phyloP scores from a whole-genome alignment of 2,113 vertebrate genomes.

The Poeciliopsis prolifica region DNA sequence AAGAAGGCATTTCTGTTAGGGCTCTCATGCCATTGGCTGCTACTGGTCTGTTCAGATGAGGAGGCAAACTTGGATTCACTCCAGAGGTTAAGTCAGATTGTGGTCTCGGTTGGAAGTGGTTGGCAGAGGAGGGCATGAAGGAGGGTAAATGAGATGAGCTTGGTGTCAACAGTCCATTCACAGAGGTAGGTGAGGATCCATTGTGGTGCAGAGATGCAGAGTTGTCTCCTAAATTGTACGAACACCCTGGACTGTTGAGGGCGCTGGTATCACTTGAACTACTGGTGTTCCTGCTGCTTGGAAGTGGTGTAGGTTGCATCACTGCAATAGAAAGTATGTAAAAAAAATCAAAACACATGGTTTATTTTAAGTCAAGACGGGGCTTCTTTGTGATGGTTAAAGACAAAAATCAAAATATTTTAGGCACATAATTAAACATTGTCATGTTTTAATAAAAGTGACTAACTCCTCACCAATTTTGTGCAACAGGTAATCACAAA shows the following conservation, averaged over 20 bases:
- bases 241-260: slow-evolving; percentile 27
- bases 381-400: neutral
- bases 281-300: slow-evolving; percentile 39
- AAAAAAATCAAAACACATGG: neutral
- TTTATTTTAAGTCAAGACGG: neutral
- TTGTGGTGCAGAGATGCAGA: slow-evolving; percentile 27
- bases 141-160: slow-evolving; percentile 30
- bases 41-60: slow-evolving; percentile 57
- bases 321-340: slow-evolving; percentile 67
- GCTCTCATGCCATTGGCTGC: slow-evolving; percentile 61
- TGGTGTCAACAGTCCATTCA: slow-evolving; percentile 27
- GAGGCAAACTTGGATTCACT: slow-evolving; percentile 45
- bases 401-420: neutral
- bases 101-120: slow-evolving; percentile 24
- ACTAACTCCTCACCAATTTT: too few species aligned
- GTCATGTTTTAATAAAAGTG: neutral
- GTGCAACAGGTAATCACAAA: too few species aligned
- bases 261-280: slow-evolving; percentile 57
- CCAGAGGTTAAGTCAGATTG: slow-evolving; percentile 46
- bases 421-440: neutral
- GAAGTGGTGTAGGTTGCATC: slow-evolving; percentile 62
- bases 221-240: slow-evolving; percentile 55
- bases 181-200: slow-evolving; percentile 35
- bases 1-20: neutral
- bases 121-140: neutral